Base-by-base conservation (phyloP, 2,888 invertebrate species). In the Barypeithes pellucidus region DNA sequence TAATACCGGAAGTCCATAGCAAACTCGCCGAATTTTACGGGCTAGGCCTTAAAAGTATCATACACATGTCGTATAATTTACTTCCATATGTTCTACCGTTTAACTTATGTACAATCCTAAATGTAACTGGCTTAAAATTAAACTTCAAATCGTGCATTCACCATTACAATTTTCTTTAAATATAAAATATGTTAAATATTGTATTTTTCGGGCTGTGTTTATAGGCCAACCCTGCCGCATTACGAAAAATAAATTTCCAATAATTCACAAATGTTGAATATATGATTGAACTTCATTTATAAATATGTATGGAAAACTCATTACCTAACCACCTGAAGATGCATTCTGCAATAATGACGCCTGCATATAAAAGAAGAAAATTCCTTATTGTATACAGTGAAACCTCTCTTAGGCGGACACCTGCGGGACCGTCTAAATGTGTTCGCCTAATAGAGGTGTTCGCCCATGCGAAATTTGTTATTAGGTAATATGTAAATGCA, bases 91-190 rank as follows among this genome's bases (percentile, higher is more conserved):
- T 29, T 24, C 52, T 29, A 24, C 52, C n/a, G 0, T 11, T 24
- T 52, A 52, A 52, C 52, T 52, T 52, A 52, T 52, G 20, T 52
- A 52, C 52, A 50, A 12, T 22, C 12, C n/a, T 50, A 22, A 22
- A 50, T 3, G 22, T 33, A 33, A 57, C 16, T 33, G 16, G 1
- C 54, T 16, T 33, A 33, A 57, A 57, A 33, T 33, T 57, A 57
- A 11, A 14, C 33, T 57, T 57, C 54, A 57, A 29, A 57, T 33
- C 9, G 22, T 8, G 16, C 54, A 33, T 57, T 33, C 11, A 57
- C 16, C 33, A 57, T 33, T 33, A 11, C 29, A 1, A 29, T 52
- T 18, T 18, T 14, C n/a, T 18, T 18, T 18, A 47, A 39, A 39
- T 39, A 39, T 39, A n/a, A 39, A 39, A 39, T n/a, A 39, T 39